Evolutionary conservation across 2,113 vertebrate species (phyloP), one percentile per base, ranked within the genome.

Genomic region (Haliaeetus leucogaster): DNA sequence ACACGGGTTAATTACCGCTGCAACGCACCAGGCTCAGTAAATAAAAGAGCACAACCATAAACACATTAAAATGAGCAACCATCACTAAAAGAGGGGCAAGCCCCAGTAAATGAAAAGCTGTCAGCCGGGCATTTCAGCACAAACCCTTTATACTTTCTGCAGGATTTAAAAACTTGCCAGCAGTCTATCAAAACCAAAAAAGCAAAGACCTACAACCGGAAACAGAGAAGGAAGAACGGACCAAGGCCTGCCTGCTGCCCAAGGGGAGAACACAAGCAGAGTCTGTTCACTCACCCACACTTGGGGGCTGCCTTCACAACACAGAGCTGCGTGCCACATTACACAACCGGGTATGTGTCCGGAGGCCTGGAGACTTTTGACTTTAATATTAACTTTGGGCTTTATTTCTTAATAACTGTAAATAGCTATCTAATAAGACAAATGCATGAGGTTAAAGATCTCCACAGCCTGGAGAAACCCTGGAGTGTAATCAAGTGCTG

Each of bases 1-100:
- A 99, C 98, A 98, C 85, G 98, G 98, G 98, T 99, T 99, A 99
- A 99, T 99, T 99, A 99, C 99, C 94, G 80, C 98, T 97, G 98
- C 98, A 99, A 98, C 98, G 97, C 97, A 97, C 97, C 94, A 98
- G 98, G 98, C 98, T 98, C 98, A 97, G 98, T 98, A 99, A 99
- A 99, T 98, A 98, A 98, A 98, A 98, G 98, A 98, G 97, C 98
- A 97, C 96, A 91, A 93, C 97, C 97, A 98, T 97, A 98, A 97
- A 98, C 97, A 98, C 97, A 98, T 97, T 97, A 97, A 98, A 98
- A 98, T 95, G 95, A 98, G 98, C 98, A 97, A 97, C 96, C 97
- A 97, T 78, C 94, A 77, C 95, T 90, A 40, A 82, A 95, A 96
- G 89, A 97, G 74, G 91, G 93, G 94, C 93, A 96, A 98, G 95